Percentiles rank a stretch among this genome's conserved stretches.
These are phyloP conservation scores for Onthophagus taurus DNA, from an alignment of 1,140 invertebrate genomes.

Conservation along the genomic window DNA sequence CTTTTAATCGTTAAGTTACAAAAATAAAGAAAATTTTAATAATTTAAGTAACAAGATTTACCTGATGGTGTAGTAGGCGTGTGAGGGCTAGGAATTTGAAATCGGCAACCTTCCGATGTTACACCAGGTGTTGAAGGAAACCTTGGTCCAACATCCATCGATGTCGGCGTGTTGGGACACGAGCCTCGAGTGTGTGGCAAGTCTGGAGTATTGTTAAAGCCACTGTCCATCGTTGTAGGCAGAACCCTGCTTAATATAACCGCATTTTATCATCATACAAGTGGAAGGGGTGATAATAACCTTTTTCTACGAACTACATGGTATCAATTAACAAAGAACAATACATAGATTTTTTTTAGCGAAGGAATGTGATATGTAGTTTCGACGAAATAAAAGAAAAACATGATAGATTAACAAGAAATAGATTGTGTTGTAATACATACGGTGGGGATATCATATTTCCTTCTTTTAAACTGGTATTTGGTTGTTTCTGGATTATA, in stretches of 20 bases:
- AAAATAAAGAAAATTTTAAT: constrained; percentile 7
- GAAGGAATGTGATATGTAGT: no score
- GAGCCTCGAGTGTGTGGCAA: constrained; percentile 35
- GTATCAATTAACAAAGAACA: constrained; percentile 6
- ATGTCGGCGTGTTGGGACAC: constrained; percentile 40
- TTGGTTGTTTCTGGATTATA: constrained; percentile 93
- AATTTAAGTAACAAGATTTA: constrained; percentile 15
- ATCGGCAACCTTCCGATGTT: constrained; percentile 35
- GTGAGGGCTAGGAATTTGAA: constrained; percentile 42
- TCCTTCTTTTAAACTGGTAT: constrained; percentile 65
- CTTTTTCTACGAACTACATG: not conserved
- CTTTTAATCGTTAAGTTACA: not conserved
- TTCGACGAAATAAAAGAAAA: not conserved
- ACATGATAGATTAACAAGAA: not conserved
- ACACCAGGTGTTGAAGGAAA: constrained; percentile 35
- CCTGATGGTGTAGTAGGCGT: constrained; percentile 34
- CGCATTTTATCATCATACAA: no score
- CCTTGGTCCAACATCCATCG: constrained; percentile 34
- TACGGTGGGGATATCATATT: constrained; percentile 39
- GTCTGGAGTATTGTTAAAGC: constrained; percentile 31
- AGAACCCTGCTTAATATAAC: constrained; percentile 30
- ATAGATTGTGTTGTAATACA: constrained; percentile 18
- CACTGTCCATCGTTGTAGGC: constrained; percentile 33
- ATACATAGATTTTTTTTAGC: no score
- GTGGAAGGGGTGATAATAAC: no score